These are phyloP conservation scores for Passer montanus DNA, from an alignment of 2,113 vertebrate genomes.

Conservation along the genomic window DNA sequence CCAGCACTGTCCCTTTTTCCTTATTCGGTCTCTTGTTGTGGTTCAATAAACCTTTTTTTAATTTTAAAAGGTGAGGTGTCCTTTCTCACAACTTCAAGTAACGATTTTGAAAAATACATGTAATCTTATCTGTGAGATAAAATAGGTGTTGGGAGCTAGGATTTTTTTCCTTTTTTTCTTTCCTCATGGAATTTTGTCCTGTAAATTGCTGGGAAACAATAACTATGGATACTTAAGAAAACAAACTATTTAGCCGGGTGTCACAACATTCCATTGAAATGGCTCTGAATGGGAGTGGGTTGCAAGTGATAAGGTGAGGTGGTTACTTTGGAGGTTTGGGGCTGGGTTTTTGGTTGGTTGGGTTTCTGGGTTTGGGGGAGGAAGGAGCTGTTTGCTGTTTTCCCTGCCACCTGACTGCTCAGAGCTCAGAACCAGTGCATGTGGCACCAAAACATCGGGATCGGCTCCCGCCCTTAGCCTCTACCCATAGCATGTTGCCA, in stretches of 20 bases:
- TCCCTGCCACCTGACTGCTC: rapidly evolving
- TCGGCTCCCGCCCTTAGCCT: rapidly evolving
- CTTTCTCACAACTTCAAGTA: not conserved
- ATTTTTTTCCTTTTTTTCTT: not conserved
- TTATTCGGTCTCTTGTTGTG: not conserved
- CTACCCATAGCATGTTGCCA: rapidly evolving
- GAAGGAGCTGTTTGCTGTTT: not conserved
- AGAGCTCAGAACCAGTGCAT: not conserved
- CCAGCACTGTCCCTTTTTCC: too few relatives aligned
- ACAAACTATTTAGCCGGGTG: not conserved
- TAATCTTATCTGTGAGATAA: not conserved
- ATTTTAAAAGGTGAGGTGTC: not conserved
- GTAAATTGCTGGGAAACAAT: not conserved
- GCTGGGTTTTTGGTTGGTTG: rapidly evolving
- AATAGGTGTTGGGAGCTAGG: not conserved
- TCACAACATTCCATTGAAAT: not conserved
- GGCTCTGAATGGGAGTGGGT: not conserved
- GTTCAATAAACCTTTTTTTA: not conserved
- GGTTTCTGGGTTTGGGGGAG: rapidly evolving
- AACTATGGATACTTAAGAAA: not conserved
- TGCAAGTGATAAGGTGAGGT: not conserved
- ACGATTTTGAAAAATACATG: not conserved
- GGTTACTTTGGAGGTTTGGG: rapidly evolving
- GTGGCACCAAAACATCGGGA: rapidly evolving
- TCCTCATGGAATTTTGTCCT: not conserved